phyloP scores from a whole-genome alignment of 37 sponge, comb jelly and placozoan species.

The Bolinopsis microptera region DNA sequence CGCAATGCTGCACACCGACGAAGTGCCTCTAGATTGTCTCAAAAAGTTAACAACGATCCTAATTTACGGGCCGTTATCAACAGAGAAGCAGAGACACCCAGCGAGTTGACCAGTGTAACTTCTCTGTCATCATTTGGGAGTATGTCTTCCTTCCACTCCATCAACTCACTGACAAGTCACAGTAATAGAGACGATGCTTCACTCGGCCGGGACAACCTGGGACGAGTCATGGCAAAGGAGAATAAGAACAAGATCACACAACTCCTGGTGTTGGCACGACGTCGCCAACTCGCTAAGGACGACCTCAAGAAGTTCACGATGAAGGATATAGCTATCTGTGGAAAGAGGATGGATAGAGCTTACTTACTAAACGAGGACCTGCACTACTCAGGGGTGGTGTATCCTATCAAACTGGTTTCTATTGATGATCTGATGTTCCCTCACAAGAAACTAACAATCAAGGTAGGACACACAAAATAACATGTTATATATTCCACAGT shows the following conservation, averaged over 20 bases:
- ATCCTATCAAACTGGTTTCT: conserved; percentile 4
- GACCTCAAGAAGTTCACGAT: conserved; percentile 16
- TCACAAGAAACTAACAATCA: conserved; percentile 21
- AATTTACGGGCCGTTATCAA: not conserved
- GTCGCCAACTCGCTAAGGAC: not conserved
- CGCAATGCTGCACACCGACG: conserved; percentile 43
- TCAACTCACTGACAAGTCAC: not conserved
- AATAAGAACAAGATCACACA: conserved; percentile 29
- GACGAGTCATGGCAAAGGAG: not conserved
- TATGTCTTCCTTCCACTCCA: conserved; percentile 39
- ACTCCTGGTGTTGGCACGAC: conserved; percentile 7
- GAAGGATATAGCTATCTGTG: conserved; percentile 18
- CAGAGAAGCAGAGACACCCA: conserved; percentile 29
- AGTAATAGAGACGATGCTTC: not conserved
- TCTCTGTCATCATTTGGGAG: conserved; percentile 40
- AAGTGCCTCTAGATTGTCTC: not conserved
- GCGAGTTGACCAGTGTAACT: conserved; percentile 17
- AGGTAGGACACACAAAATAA: not conserved
- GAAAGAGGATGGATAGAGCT: not conserved
- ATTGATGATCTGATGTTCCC: conserved; percentile 55
- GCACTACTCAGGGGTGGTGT: conserved; percentile 16
- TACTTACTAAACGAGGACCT: not conserved
- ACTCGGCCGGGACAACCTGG: not conserved
- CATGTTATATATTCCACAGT: too few species aligned
- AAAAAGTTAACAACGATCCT: not conserved